Evolutionary conservation across 2,113 vertebrate species (phyloP), one percentile per base, ranked within the genome.

Genomic region (Cryptotis parvus): DNA sequence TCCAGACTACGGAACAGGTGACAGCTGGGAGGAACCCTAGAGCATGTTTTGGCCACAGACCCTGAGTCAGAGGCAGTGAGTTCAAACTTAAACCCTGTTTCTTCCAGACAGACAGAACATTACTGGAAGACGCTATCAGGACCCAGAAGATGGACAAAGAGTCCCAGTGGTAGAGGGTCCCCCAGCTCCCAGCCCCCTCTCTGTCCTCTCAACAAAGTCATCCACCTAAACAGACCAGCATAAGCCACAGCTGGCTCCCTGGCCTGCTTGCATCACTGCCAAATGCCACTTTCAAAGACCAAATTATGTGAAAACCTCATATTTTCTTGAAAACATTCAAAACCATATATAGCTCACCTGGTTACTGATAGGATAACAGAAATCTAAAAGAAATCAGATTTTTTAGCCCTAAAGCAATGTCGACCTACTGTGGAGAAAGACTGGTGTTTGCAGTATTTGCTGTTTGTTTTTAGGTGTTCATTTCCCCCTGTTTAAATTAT

Each of bases 261-360:
- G 33, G 27, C 55, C 39, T 43, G 73, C 4, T 61, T 77, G 9
- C 45, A 10, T 49, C 45, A 81, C 77, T 52, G 37, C 66, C 6
- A 61, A 11, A n/a, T 0, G 26, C 35, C 26, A 33, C 63, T 82
- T 91, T 45, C 29, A 11, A 70, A 93, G 65, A n/a, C 22, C 63
- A 84, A 76, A 87, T 35, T 63, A 55, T 41, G n/a, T 12, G 10
- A 16, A 81, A 84, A 20, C 24, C 43, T 35, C 52, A 39, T 66
- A 66, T 31, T 43, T 74, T 66, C 66, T 61, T 70, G n/a, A 39
- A n/a, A 22, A 87, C 70, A 49, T 82, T 91, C 18, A 88, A 85
- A 89, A 81, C n/a, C 35, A 31, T 68, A 35, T 27, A 75, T 52
- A 69, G 22, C 39, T 79, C 27, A 22, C 45, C 22, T n/a, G 37